These are phyloP conservation scores for Zosterops lateralis DNA, from an alignment of 2,113 vertebrate genomes.

Conservation along the genomic window DNA sequence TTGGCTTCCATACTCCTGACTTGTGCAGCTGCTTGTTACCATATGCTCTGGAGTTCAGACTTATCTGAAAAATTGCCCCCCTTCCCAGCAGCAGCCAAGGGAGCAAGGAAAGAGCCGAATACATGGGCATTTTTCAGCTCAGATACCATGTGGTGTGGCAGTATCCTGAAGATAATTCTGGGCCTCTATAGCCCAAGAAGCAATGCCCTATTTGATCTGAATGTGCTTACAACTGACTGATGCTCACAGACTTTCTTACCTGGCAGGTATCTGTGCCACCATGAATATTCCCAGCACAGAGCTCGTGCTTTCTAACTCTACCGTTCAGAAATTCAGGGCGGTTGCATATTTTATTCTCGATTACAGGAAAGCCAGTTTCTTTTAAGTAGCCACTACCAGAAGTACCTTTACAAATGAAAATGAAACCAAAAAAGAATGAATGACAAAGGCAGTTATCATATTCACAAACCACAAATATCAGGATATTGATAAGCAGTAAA, in stretches of 20 bases:
- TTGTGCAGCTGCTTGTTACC: rapidly evolving
- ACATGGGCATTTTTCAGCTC: neutral
- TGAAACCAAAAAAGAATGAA: neutral
- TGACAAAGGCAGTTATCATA: neutral
- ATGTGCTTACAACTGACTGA: neutral
- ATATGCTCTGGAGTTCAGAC: neutral
- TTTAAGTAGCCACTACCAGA: slow-evolving; percentile 79
- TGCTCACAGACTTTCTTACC: slow-evolving; percentile 67
- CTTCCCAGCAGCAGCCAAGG: neutral
- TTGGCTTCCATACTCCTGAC: neutral
- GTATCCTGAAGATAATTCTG: neutral
- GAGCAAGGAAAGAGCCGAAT: neutral
- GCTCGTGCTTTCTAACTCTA: slow-evolving; percentile 78
- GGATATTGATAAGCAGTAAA: neutral
- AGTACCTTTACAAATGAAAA: slow-evolving; percentile 75
- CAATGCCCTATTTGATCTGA: neutral
- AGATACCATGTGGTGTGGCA: rapidly evolving
- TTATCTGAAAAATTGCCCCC: neutral
- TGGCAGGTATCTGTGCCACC: slow-evolving; percentile 91
- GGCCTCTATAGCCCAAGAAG: neutral
- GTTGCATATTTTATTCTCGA: slow-evolving; percentile 93
- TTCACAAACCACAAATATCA: neutral
- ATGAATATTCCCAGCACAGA: slow-evolving; percentile 89
- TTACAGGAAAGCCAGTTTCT: slow-evolving; percentile 91
- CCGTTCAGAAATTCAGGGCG: slow-evolving; percentile 80